Percentiles rank a stretch among this genome's conserved stretches.
Evolutionary conservation across 2,888 invertebrate species (phyloP).

Genomic region (Oasisia sp.): DNA sequence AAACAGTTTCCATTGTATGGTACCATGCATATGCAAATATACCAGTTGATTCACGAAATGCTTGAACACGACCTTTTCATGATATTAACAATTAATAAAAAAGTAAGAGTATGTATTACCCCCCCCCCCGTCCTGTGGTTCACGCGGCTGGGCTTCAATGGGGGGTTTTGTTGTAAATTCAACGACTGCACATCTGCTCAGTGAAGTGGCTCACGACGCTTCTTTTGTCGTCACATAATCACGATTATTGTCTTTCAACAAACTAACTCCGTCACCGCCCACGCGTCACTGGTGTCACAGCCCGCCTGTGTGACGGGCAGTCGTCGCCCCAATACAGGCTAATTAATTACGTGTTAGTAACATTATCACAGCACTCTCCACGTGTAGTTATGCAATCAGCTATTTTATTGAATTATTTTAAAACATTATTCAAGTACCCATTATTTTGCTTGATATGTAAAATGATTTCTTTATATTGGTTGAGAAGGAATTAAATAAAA

Average conservation of each 20-base stretch:
- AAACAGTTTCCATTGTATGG: too few relatives aligned
- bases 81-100: neutral
- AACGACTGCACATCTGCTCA: neutral
- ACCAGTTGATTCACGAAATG: too few relatives aligned
- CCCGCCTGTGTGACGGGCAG: too few relatives aligned
- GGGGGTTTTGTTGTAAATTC: neutral
- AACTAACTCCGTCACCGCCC: neutral
- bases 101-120: neutral
- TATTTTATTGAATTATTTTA: neutral
- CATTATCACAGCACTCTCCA: neutral
- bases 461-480: too few relatives aligned
- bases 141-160: neutral
- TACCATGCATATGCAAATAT: too few relatives aligned
- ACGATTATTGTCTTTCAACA: neutral
- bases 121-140: neutral
- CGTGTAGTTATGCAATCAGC: neutral
- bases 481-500: neutral
- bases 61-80: too few relatives aligned
- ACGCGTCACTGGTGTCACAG: neutral
- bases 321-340: neutral
- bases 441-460: neutral
- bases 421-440: neutral
- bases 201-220: neutral
- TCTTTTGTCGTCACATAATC: neutral
- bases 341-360: neutral